Evolutionary conservation across 2,797 vertebrate species (phyloP).

Genomic region (Tokudaia tokunoshimensis): DNA sequence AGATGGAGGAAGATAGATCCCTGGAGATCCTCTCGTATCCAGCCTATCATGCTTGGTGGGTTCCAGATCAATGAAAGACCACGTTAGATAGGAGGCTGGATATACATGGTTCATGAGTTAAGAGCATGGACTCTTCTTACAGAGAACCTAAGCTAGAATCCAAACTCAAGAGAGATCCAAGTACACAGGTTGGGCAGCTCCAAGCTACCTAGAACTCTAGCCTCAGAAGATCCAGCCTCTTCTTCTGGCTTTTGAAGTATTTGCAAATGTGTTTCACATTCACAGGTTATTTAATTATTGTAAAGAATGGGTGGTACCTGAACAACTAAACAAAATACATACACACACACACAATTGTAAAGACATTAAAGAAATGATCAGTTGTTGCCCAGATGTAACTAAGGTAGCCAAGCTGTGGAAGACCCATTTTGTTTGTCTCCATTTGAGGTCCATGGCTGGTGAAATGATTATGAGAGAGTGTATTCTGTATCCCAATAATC

Average conservation of each 20-base stretch:
- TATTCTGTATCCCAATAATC: neutral
- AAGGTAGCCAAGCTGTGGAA: neutral
- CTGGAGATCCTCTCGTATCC: neutral
- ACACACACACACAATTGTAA: neutral
- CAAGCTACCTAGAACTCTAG: neutral
- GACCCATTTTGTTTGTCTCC: neutral
- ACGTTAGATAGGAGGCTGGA: neutral
- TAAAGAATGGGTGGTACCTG: neutral
- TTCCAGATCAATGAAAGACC: neutral
- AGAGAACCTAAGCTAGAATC: neutral
- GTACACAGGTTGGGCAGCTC: neutral
- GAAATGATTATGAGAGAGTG: neutral
- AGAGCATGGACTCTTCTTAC: neutral
- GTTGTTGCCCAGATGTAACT: neutral
- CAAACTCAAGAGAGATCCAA: neutral
- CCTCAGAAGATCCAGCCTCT: neutral
- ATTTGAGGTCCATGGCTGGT: neutral
- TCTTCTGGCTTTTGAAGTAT: neutral
- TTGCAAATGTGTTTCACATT: no score
- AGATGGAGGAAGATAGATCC: neutral
- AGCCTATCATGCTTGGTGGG: neutral
- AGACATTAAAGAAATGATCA: neutral
- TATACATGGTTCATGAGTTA: neutral
- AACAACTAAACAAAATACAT: neutral
- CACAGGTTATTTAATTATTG: neutral